Percentiles rank a stretch among this genome's conserved stretches.
Conservation (phyloP, 2,797 vertebrate species). For the Silurus lanzhouensis region DNA sequence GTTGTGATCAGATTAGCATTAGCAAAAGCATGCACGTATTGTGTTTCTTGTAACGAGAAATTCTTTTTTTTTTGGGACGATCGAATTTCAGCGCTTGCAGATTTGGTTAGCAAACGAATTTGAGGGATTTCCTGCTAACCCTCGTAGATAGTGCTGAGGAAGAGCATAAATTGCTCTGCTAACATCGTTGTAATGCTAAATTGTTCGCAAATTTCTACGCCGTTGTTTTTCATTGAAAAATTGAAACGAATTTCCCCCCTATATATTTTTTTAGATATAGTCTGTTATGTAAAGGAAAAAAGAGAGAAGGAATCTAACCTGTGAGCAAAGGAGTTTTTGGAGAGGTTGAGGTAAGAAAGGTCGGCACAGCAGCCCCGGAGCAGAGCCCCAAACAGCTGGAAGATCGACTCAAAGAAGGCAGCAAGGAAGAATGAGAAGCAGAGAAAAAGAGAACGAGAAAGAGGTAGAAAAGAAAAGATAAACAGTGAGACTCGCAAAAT, state of each 20-base stretch:
- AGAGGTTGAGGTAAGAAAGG: slow-evolving; percentile 90
- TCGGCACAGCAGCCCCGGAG: slow-evolving; percentile 90
- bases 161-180: neutral
- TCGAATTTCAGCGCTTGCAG: neutral
- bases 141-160: neutral
- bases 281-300: neutral
- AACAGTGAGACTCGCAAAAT: neutral
- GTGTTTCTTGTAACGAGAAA: too few species aligned
- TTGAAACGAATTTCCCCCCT: too few species aligned
- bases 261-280: neutral
- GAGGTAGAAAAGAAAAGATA: neutral
- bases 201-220: neutral
- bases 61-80: neutral
- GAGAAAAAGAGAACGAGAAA: neutral
- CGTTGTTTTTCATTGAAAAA: neutral
- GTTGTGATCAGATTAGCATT: neutral
- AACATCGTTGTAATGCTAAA: neutral
- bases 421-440: neutral
- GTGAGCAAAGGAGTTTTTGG: slow-evolving; percentile 89
- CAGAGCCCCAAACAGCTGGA: slow-evolving; percentile 86
- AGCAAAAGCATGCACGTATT: slow-evolving; percentile 1
- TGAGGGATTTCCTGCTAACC: neutral
- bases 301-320: slow-evolving; percentile 70
- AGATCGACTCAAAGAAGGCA: neutral
- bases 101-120: neutral